Evolutionary conservation across 1,140 invertebrate genomes (phyloP), one percentile per base, ranked within the genome.

Genomic region (Aphelenchoides avenae): DNA sequence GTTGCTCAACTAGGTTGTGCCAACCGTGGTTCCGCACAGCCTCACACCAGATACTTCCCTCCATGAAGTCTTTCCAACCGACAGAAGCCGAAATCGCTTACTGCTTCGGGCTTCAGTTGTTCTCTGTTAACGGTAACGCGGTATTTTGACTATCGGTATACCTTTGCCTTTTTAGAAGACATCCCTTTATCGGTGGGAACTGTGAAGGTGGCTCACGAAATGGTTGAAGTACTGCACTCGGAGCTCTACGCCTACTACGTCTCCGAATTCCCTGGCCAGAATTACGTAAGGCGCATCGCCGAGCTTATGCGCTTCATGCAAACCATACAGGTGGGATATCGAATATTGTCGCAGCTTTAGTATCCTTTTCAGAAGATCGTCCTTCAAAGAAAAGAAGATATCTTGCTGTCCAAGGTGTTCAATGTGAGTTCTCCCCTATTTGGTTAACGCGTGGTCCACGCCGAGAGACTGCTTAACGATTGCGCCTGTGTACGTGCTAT

Each of bases 51-150:
- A 55, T 55, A 49, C 46, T 55, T 15, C 47, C 47, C 18, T 49
- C 52, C n/a, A 36, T 55, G 52, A 55, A 55, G 27, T 6, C 15
- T n/a, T 27, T 55, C 18, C 26, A 40, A 9, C 52, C 52, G 13
- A 20, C 27, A 2, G 43, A 55, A 22, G 37, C 37, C 22, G 52
- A 55, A 33, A 27, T 55, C 11, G 36, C 54, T 20, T 55, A 34
- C 27, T 42, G 34, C 11, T 52, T 49, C n/a, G 43, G 52, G 5
- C 40, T 55, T 20, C 47, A 57, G 57, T 37, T 59, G 0, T 59
- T 46, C 43, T 34, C 34, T 24, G 15, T 59, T 1, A 30, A 39
- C 29, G 57, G 48, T 29, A 29, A 11, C 11, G 26, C 36, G 2
- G 41, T 27, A 27, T 18, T 27, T 1, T 13, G n/a, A n/a, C n/a